Evolutionary conservation across 1,140 invertebrate genomes (phyloP).

Genomic region (Penaeus vannamei): DNA sequence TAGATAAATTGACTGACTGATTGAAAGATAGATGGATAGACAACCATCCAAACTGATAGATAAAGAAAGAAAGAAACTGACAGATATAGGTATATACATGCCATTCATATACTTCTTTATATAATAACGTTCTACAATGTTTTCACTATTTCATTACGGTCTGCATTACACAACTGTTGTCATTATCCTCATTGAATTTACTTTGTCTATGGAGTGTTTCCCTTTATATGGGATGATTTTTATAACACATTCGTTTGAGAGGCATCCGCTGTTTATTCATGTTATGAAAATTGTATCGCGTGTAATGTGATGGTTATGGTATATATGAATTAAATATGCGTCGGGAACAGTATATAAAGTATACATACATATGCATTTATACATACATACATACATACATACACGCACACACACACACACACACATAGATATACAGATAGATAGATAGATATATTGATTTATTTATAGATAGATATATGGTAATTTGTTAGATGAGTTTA

Average conservation of each 20-base stretch:
- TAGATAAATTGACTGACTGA: background rate
- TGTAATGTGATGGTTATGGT: too few species aligned
- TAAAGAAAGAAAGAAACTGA: background rate
- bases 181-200: too few species aligned
- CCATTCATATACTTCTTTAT: background rate
- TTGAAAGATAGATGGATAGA: background rate
- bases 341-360: background rate
- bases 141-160: too few species aligned
- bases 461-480: background rate
- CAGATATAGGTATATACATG: background rate
- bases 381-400: background rate
- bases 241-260: too few species aligned
- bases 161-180: too few species aligned
- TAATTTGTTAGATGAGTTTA: too few species aligned
- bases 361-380: background rate
- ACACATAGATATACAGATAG: background rate
- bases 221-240: too few species aligned
- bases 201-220: too few species aligned
- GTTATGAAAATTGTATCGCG: too few species aligned
- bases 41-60: background rate
- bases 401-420: conserved; percentile 17
- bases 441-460: background rate
- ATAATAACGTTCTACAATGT: too few species aligned
- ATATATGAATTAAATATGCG: too few species aligned
- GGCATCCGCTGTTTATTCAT: too few species aligned